Percentiles rank a stretch among this genome's conserved stretches.
Conservation (phyloP, 2,888 invertebrate species). For the Eupithecia centaureata region DNA sequence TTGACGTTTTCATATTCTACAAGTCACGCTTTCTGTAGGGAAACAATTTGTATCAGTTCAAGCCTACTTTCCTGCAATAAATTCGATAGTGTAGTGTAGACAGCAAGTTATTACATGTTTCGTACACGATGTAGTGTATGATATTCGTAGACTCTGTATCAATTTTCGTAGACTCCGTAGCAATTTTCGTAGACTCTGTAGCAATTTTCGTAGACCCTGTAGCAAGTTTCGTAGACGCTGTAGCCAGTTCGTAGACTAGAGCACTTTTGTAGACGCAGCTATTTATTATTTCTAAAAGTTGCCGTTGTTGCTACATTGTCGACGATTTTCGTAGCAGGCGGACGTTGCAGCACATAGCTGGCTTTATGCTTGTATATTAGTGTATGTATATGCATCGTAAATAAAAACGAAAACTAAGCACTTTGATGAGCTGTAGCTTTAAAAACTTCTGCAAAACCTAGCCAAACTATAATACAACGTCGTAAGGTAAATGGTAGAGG, state of each 20-base stretch:
- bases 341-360: too few relatives aligned
- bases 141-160: constrained; percentile 1
- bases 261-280: constrained; percentile 11
- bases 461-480: neutral
- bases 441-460: neutral
- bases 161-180: neutral
- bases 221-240: neutral
- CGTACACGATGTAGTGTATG: too few relatives aligned
- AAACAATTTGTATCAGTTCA: neutral
- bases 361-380: too few relatives aligned
- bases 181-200: neutral
- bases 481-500: neutral
- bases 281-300: neutral
- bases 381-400: too few relatives aligned
- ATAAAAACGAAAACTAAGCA: neutral
- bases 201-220: constrained; percentile 3
- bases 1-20: neutral
- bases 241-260: neutral
- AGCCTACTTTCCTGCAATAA: neutral
- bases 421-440: neutral
- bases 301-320: neutral
- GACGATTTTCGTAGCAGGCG: neutral
- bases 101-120: too few relatives aligned
- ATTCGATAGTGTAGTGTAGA: neutral
- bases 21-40: neutral